Base-by-base conservation (phyloP, 2,797 vertebrate species). In the Kryptopterus vitreolus region DNA sequence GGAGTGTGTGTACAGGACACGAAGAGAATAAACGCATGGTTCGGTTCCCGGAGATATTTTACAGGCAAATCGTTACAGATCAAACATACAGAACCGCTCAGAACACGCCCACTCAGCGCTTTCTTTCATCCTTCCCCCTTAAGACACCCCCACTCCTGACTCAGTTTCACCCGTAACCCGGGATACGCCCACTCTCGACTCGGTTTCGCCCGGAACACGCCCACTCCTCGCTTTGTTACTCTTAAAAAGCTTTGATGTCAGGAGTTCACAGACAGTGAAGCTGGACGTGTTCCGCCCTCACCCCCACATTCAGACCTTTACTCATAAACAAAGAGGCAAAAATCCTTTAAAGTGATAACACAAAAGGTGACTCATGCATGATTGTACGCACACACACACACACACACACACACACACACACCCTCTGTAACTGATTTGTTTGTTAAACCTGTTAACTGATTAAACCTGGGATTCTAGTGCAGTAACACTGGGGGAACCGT, bases 221-320 rank as follows among this genome's bases (percentile, higher is more conserved):
- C 66, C 43, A 48, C n/a, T 46, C 12, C 24, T 22, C 12, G 3
- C 43, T 18, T 9, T 11, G 68, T 70, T 70, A 52, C 68, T 12
- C 9, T 1, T 16, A 48, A 38, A 31, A 26, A 70, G 46, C 68
- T 50, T 70, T 70, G 68, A 70, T 50, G 46, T 46, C 3, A 57
- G 58, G 11, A 57, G 58, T 5, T 20, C 29, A 5, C 33, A 26
- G 31, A 58, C 12, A 35, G 4, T 46, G n/a, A 59, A 9, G 1
- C 29, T 13, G 1, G 26, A 24, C 33, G 22, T 26, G 53, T 53
- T 9, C 24, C 13, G 4, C 55, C 72, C n/a, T 43, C 24, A 43
- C 24, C 72, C 22, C 18, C 72, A 24, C 55, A 57, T 58, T 59
- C 57, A 43, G 35, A n/a, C 43, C 53, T 76, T 76, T 55, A 72